These are phyloP conservation scores for Zeugodacus cucurbitae DNA, from an alignment of 1,140 invertebrate species.

Conservation along the genomic window DNA sequence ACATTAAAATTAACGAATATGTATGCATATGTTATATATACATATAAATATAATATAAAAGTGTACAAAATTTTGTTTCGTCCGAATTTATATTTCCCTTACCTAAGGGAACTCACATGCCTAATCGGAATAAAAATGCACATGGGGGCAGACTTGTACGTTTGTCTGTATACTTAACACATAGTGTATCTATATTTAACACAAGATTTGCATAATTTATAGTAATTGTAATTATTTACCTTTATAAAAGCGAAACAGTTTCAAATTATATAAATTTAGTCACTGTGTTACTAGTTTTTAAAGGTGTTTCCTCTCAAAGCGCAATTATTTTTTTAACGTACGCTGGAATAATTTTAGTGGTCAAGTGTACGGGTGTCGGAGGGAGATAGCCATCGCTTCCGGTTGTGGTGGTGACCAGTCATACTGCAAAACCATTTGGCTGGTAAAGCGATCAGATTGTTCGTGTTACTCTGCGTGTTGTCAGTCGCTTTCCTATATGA, in stretches of 20 bases:
- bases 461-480: conserved; percentile 10
- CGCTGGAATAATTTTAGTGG: neutral
- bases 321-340: neutral
- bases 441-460: conserved; percentile 10
- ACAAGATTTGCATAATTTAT: neutral
- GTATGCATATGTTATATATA: no score
- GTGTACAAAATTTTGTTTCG: neutral
- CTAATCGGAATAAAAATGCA: no score
- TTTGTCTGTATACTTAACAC: neutral
- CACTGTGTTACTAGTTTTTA: neutral
- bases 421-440: conserved; percentile 7
- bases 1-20: no score
- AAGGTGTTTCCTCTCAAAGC: neutral
- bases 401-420: conserved; percentile 6
- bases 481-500: neutral
- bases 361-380: conserved; percentile 15
- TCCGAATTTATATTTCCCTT: no score
- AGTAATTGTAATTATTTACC: no score
- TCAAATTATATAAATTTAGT: neutral
- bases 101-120: no score
- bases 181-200: no score
- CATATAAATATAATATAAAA: neutral
- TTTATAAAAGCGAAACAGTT: neutral
- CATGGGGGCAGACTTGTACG: neutral
- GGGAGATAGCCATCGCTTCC: conserved; percentile 38